Conservation (phyloP, 2,888 invertebrate genomes). For the Dryadula phaetusa region DNA sequence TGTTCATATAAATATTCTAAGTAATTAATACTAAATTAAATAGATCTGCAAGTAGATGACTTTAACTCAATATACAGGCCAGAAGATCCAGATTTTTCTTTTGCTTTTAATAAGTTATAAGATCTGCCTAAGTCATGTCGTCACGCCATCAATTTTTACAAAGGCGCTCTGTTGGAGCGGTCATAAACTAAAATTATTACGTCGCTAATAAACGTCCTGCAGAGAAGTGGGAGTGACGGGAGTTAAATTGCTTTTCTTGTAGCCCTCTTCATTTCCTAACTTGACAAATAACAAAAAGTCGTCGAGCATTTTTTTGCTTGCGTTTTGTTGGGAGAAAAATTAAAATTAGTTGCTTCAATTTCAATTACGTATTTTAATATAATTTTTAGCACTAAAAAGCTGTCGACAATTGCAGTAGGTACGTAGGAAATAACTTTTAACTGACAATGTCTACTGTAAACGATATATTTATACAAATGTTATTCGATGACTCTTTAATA, state of each 20-base stretch:
- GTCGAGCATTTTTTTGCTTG: constrained; percentile 12
- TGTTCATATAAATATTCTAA: no score
- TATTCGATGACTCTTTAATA: no score
- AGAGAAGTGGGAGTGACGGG: constrained; percentile 47
- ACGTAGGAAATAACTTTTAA: no score
- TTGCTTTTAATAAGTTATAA: not conserved
- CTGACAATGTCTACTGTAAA: no score
- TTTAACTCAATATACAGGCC: not conserved
- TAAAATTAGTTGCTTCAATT: not conserved
- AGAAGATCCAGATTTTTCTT: not conserved
- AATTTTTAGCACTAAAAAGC: not conserved
- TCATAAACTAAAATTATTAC: constrained; percentile 38
- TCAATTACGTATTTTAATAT: not conserved
- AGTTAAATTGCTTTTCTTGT: constrained; percentile 53
- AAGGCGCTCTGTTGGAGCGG: constrained; percentile 16
- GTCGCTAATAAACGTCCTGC: constrained; percentile 37
- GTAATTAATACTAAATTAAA: no score
- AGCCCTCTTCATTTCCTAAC: constrained; percentile 47
- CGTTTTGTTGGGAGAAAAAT: not conserved
- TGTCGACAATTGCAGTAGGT: not conserved
- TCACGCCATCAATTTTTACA: constrained; percentile 14
- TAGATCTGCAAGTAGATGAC: not conserved
- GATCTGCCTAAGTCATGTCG: not conserved
- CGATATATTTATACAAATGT: no score
- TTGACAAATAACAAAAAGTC: constrained; percentile 31